Conservation (phyloP, 2,113 vertebrate species). For the Prionailurus viverrinus region DNA sequence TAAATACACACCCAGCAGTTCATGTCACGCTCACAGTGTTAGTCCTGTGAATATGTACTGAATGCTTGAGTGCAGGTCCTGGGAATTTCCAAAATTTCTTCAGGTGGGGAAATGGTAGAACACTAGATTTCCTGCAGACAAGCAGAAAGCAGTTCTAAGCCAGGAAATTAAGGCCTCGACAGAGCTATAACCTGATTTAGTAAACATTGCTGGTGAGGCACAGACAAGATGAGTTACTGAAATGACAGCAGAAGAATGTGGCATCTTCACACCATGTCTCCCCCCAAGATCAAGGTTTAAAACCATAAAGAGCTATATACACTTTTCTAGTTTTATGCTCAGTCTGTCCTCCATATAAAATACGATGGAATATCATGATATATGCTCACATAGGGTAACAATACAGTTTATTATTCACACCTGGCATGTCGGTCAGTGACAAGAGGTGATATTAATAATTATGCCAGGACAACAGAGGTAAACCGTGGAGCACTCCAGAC, state of each 20-base stretch:
- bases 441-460: neutral
- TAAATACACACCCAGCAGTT: neutral
- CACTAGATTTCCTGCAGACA: neutral
- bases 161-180: neutral
- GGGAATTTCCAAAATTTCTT: neutral
- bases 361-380: neutral
- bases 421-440: neutral
- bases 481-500: neutral
- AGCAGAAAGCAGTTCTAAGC: neutral
- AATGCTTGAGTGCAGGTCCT: neutral
- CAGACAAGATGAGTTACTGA: neutral
- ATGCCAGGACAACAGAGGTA: neutral
- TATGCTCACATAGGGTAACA: neutral
- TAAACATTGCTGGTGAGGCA: neutral
- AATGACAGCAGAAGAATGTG: neutral
- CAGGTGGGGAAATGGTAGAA: neutral
- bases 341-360: neutral
- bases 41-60: neutral
- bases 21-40: neutral
- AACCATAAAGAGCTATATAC: neutral
- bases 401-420: neutral
- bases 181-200: neutral
- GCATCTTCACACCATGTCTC: neutral
- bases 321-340: neutral
- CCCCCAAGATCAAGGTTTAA: neutral